Base-by-base conservation (phyloP, 2,888 invertebrate genomes). In the Drosophila paramelanica region DNA sequence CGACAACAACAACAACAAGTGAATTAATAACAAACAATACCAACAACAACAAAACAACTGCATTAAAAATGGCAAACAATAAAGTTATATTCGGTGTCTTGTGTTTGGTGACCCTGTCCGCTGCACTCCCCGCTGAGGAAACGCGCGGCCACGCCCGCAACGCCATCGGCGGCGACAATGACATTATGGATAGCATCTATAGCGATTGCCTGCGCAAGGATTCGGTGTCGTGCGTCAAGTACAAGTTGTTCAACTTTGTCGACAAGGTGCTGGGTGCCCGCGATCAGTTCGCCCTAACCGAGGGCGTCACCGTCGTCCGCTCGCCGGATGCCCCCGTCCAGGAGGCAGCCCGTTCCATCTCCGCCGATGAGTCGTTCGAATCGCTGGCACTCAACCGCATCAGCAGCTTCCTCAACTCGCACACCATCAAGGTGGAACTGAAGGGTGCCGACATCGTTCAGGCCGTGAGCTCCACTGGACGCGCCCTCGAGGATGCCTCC, bases 191-290 rank as follows among this genome's bases (percentile, higher is more conserved):
- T 88, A 93, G 95, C 88, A 95, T 95, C 90, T 95, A 95, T 92
- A 94, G 94, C 86, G 97, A 97, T 89, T 97, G 97, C 91, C 93
- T 96, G 73, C 94, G 95, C 88, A 97, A 97, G 92, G 97, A 97
- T 90, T 96, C 97, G 31, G 95, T 96, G 80, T 95, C 96, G 92
- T 97, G 97, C 92, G 95, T 97, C 88, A 97, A 97, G 92, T 96
- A 96, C 93, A 97, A 97, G 91, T 94, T 97, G 90, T 96, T 97
- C 93, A 95, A 96, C 23, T 96, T 95, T 92, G 96, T 97, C 79
- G 97, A 97, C 93, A 97, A 97, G 92, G 95, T 96, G 93, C 93
- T 97, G 67, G 95, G 95, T 51, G 95, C 95, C 81, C 96, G 96
- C 91, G 97, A 97, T 89, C 95, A 95, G 70, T 96, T 96, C 89